phyloP scores from a whole-genome alignment of 37 sponge, comb jelly and placozoan genomes.

The Spongilla lacustris region DNA sequence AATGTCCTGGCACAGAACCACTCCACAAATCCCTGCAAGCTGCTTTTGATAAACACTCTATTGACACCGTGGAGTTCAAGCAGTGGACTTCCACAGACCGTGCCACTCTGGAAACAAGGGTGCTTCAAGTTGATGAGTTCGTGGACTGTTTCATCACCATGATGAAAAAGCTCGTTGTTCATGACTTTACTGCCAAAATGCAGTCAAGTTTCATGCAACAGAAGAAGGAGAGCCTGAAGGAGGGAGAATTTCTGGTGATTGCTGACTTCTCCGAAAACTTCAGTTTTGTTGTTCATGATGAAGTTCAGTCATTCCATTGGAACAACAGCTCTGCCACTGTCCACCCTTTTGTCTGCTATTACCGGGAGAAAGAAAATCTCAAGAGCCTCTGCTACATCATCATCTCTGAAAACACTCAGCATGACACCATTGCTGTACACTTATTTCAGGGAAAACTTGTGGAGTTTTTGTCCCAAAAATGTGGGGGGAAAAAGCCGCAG shows the following conservation, averaged over 20 bases:
- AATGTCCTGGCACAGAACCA: slow-evolving; percentile 22
- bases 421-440: slow-evolving; percentile 50
- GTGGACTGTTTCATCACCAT: slow-evolving; percentile 12
- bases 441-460: slow-evolving; percentile 1
- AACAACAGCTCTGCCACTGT: slow-evolving; percentile 59
- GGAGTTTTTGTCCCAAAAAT: no score
- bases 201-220: slow-evolving; percentile 17
- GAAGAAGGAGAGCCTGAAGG: slow-evolving; percentile 16
- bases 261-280: slow-evolving; percentile 68
- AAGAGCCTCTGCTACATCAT: slow-evolving; percentile 36
- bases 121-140: slow-evolving; percentile 42
- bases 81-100: slow-evolving; percentile 47
- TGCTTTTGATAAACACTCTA: slow-evolving; percentile 35
- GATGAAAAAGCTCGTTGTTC: slow-evolving; percentile 8
- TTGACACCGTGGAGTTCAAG: slow-evolving; percentile 44
- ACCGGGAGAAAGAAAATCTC: slow-evolving; percentile 15
- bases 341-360: slow-evolving; percentile 50
- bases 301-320: slow-evolving; percentile 63
- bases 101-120: slow-evolving; percentile 38
- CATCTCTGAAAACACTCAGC: slow-evolving; percentile 47
- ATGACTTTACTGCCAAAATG: slow-evolving; percentile 37
- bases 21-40: neutral
- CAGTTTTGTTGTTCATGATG: slow-evolving; percentile 56
- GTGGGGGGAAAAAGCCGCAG: slow-evolving; percentile 6
- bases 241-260: slow-evolving; percentile 32